Evolutionary conservation across 2,113 vertebrate genomes (phyloP).

Genomic region (Oceanites oceanicus): DNA sequence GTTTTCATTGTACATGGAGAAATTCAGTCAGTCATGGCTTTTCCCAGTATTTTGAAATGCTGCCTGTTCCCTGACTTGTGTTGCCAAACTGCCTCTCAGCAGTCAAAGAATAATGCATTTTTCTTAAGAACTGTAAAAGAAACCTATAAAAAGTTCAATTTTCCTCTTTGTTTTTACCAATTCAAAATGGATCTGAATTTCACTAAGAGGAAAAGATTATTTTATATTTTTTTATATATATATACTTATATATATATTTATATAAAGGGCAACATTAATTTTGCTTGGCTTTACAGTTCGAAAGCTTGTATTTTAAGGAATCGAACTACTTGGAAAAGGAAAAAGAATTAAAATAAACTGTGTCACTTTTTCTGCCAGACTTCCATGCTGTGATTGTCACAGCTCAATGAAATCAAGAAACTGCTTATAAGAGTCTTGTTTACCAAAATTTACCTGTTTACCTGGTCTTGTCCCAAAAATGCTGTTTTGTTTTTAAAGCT

Average conservation of each 20-base stretch:
- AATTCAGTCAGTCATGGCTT: background rate
- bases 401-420: background rate
- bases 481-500: background rate
- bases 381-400: background rate
- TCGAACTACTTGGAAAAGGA: background rate
- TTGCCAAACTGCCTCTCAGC: background rate
- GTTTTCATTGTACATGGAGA: background rate
- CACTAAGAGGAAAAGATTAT: background rate
- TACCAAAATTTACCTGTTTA: background rate
- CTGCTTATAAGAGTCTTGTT: background rate
- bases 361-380: background rate
- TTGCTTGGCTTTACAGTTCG: background rate
- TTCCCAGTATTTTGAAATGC: background rate
- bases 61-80: background rate
- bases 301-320: background rate
- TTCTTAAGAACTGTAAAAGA: background rate
- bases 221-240: background rate
- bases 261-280: rapidly evolving
- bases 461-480: background rate
- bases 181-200: background rate
- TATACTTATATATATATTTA: rapidly evolving
- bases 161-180: background rate
- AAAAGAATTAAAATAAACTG: background rate
- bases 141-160: background rate
- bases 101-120: background rate